Base-by-base conservation (phyloP, 2,888 invertebrate species). In the Barypeithes pellucidus region DNA sequence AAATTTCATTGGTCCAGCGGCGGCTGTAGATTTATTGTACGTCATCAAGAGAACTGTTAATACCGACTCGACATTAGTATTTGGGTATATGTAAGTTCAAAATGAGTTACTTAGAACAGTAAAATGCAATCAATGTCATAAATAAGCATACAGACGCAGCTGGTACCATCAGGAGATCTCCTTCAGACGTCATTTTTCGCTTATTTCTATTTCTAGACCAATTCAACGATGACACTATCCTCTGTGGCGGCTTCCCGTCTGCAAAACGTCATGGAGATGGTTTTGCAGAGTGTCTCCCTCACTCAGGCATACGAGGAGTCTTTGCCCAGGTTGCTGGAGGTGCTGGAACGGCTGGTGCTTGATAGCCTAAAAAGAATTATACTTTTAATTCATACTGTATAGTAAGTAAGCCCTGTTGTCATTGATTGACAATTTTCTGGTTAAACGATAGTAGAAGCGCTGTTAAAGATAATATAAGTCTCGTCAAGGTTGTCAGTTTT, bases 251-350 rank as follows among this genome's bases (percentile, higher is more conserved):
- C 62, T 67, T 77, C 75, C 59, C 77, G 70, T 79, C 83, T 84
- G 81, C 85, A 86, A 81, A 85, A 85, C 73, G 85, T 85, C 83
- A 85, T 80, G 61, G 85, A 85, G 63, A 86, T 79, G 57, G 84
- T 83, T 77, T 83, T 84, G 82, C 85, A 86, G 83, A 86, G 83
- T 72, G 83, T 84, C 72, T 80, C 83, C 82, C 85, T 85, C 79
- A 85, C 85, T 86, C 86, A 86, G 81, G 85, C 84, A 79, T 85
- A 86, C 80, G 85, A 84, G 18, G 82, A 81, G 54, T 84, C 84
- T 78, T 83, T 85, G 14, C 81, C 82, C 52, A 82, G 67, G 70
- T 79, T 82, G 77, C 82, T 84, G 18, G 80, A 80, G 47, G 84
- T 84, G 70, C 83, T 84, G 9, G 85, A 85, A 16, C 84, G 80